phyloP scores from a whole-genome alignment of 2,888 invertebrate genomes.

The Leptopilina syphax region DNA sequence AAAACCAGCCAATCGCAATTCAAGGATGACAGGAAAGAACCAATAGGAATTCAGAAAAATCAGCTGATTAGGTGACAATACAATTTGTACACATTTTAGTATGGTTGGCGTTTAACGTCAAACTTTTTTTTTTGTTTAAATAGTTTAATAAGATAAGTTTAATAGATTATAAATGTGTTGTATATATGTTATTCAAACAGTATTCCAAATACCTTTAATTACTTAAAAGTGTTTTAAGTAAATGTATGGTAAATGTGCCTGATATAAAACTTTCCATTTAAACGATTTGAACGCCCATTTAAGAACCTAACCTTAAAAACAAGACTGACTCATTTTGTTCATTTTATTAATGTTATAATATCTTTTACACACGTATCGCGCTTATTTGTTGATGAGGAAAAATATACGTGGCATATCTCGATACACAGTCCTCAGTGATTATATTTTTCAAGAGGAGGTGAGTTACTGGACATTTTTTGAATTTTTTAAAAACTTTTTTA shows the following conservation, averaged over 20 bases:
- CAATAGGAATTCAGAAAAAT: neutral
- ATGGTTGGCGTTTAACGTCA: neutral
- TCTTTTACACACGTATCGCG: slow-evolving; percentile 15
- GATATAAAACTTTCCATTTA: neutral
- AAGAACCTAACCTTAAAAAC: slow-evolving; percentile 18
- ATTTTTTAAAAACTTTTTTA: neutral
- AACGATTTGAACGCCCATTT: neutral
- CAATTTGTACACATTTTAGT: neutral
- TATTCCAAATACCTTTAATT: neutral
- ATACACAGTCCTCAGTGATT: neutral
- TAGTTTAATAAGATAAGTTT: neutral
- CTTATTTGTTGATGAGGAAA: slow-evolving; percentile 16
- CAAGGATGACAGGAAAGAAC: neutral
- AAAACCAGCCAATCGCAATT: neutral
- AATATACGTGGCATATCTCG: slow-evolving; percentile 32
- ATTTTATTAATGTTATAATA: neutral
- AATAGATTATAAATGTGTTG: neutral
- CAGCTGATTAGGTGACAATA: neutral
- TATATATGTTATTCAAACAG: neutral
- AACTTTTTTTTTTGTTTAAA: neutral
- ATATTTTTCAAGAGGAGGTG: neutral
- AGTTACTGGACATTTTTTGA: slow-evolving; percentile 8
- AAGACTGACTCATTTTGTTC: slow-evolving; percentile 1
- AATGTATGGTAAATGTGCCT: neutral
- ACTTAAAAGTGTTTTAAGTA: slow-evolving; percentile 8